Conservation (phyloP, 1,140 invertebrate genomes). For the Sipha flava region DNA sequence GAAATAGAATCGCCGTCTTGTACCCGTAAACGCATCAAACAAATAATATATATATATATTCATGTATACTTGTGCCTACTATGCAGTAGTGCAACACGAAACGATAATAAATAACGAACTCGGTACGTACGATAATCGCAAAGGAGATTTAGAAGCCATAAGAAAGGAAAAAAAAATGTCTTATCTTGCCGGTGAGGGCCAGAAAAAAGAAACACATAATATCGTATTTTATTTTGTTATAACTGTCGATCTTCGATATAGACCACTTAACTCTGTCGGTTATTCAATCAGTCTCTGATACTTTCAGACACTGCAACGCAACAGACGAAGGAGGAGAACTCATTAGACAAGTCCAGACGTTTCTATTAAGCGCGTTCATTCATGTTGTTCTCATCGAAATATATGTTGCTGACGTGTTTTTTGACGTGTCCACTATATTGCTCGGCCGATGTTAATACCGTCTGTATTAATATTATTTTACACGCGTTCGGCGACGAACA, state of each 20-base stretch:
- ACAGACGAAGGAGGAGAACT: not conserved
- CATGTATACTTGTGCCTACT: no score
- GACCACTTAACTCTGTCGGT: constrained; percentile 15
- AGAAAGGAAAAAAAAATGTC: not conserved
- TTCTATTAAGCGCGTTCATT: constrained; percentile 16
- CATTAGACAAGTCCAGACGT: constrained; percentile 17
- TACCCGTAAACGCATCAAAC: not conserved
- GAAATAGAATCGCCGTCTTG: not conserved
- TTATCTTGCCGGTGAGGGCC: not conserved
- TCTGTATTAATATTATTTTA: constrained; percentile 8
- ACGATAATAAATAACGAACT: not conserved
- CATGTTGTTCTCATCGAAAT: not conserved
- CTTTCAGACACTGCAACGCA: not conserved
- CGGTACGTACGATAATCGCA: not conserved
- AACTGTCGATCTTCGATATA: not conserved
- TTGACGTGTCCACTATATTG: not conserved
- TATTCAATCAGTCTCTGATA: not conserved
- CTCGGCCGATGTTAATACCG: not conserved
- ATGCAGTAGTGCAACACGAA: not conserved
- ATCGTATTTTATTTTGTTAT: not conserved
- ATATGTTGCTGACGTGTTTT: not conserved
- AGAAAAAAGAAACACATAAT: not conserved
- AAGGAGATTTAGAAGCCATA: not conserved
- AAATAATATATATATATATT: not conserved
- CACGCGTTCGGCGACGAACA: not conserved